Evolutionary conservation across 2,888 invertebrate species (phyloP), one percentile per base, ranked within the genome.

Genomic region (Oeneis ivallda): DNA sequence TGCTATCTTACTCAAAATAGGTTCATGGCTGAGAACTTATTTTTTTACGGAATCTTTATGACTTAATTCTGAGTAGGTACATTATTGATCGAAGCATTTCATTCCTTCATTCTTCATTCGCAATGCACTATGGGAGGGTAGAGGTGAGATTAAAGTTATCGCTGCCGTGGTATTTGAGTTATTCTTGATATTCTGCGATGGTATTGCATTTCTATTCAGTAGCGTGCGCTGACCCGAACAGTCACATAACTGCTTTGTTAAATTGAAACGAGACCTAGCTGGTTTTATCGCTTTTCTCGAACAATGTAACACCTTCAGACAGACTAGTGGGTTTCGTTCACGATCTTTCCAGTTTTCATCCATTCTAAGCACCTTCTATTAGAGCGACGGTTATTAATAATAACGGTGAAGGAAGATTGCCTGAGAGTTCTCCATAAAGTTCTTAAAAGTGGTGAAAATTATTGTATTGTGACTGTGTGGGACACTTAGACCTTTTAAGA

Each of bases 251-350:
- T 70, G 73, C 71, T 71, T 74, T 74, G 75, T 75, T 72, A 68
- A 69, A 73, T 72, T 64, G 70, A 71, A 74, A 70, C 71, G 72
- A 72, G 72, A 73, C 65, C 67, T 69, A 69, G 71, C 68, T 67
- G 68, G 67, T 73, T 76, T 71, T 75, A 75, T 75, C 67, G 70
- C 62, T 62, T 67, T 66, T 63, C 60, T 61, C 62, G 65, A 70
- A 73, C 74, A 75, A 72, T 75, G 66, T 73, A 66, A 73, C 68
- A 70, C 69, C 70, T 59, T 67, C 61, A 67, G 71, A 73, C 67
- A 69, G 65, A 72, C 70, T 62, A 41, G 65, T 47, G 41, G 53
- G 57, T 64, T 58, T 65, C 66, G 66, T 58, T 69, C 62, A 56
- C 45, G 34, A 45, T 45, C 13, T 41, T 58, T 60, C 52, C 49